Percentiles rank a stretch among this genome's conserved stretches.
phyloP scores from a whole-genome alignment of 2,113 vertebrate genomes.

The Abramis brama region DNA sequence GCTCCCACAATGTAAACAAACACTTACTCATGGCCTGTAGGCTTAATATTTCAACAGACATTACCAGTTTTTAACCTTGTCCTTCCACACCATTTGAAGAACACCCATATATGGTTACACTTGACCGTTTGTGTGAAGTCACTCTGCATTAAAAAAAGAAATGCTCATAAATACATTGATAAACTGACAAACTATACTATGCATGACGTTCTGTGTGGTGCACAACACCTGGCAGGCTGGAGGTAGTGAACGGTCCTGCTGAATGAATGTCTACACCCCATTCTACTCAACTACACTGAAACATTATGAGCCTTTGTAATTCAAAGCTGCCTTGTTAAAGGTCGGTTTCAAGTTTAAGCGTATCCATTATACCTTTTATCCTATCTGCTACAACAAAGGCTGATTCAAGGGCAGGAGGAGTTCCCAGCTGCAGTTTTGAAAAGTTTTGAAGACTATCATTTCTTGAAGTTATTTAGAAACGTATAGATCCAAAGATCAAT shows the following conservation, averaged over 20 bases:
- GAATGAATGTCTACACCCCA: constrained; percentile 26
- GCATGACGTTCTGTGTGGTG: background rate
- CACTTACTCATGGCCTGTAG: background rate
- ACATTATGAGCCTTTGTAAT: constrained; percentile 49
- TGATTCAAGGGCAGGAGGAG: constrained; percentile 25
- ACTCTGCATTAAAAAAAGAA: constrained; percentile 30
- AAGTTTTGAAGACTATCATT: background rate
- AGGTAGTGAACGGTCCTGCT: background rate
- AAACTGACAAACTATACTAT: constrained; percentile 24
- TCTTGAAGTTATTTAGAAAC: background rate
- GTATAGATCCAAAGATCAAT: background rate
- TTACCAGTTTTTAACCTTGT: constrained; percentile 15
- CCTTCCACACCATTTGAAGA: constrained; percentile 1
- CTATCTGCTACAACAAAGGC: constrained; percentile 25
- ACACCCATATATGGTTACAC: constrained; percentile 42
- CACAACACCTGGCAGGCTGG: constrained; percentile 20
- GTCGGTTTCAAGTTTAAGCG: constrained; percentile 51
- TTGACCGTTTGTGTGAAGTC: background rate
- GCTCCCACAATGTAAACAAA: background rate
- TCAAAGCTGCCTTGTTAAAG: constrained; percentile 49
- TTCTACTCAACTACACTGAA: constrained; percentile 24
- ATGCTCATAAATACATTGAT: constrained; percentile 51
- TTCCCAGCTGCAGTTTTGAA: background rate
- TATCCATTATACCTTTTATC: constrained; percentile 58
- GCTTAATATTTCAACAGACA: constrained; percentile 42